Percentiles rank a stretch among this genome's conserved stretches.
Evolutionary conservation across 2,888 invertebrate genomes (phyloP).

Genomic region (Papilio demoleus): DNA sequence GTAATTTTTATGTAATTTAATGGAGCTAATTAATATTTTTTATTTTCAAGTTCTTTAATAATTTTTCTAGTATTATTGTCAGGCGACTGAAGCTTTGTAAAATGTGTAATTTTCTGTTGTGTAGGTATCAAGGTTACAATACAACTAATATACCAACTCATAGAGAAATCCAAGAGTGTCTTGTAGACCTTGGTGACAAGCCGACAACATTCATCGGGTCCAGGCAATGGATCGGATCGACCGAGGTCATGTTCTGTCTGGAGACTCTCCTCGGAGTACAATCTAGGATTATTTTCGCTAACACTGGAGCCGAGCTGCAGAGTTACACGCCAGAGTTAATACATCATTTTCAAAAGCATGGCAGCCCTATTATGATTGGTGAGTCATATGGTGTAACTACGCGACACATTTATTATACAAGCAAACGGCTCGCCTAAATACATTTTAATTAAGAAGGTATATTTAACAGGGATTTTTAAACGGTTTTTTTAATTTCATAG

Average conservation of each 20-base stretch:
- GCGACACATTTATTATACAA: no score
- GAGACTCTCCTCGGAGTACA: constrained; percentile 90
- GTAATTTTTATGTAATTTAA: no score
- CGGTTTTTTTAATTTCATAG: no score
- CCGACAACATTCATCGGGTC: constrained; percentile 93
- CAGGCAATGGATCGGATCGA: constrained; percentile 98
- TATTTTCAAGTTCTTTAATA: no score
- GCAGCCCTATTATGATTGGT: constrained; percentile 99
- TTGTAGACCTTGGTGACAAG: constrained; percentile 98
- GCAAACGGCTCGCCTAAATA: no score
- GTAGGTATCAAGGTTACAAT: constrained; percentile 90
- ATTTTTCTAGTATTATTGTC: no score
- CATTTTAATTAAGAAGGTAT: no score
- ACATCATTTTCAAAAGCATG: constrained; percentile 95
- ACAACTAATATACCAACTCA: constrained; percentile 90
- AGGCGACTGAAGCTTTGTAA: no score
- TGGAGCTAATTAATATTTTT: no score
- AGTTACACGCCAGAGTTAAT: constrained; percentile 91
- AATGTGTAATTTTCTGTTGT: background rate
- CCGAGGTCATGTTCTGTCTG: constrained; percentile 97
- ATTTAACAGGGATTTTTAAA: no score
- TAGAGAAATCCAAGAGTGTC: constrained; percentile 94
- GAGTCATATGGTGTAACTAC: constrained; percentile 53
- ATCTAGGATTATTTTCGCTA: constrained; percentile 92
- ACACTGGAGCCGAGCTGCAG: constrained; percentile 92